These are phyloP conservation scores for Chloropsis hardwickii DNA, from an alignment of 2,113 vertebrate species.

Conservation along the genomic window DNA sequence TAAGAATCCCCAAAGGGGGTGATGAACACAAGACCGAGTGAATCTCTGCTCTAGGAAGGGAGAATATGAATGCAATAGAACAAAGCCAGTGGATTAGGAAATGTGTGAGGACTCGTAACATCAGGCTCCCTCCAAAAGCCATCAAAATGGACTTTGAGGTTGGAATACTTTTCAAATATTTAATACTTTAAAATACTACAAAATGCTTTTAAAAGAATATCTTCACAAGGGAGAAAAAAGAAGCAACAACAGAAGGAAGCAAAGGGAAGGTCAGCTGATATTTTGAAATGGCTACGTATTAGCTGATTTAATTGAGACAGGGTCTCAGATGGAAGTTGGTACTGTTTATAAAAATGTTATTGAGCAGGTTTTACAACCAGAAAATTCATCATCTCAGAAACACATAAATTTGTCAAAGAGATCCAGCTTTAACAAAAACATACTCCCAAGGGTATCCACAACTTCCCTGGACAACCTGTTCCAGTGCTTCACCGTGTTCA, in stretches of 20 bases:
- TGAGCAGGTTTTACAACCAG: background rate
- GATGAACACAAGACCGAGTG: background rate
- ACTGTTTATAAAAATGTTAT: background rate
- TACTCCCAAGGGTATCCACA: background rate
- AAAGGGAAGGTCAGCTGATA: background rate
- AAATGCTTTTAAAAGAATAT: background rate
- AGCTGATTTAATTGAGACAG: background rate
- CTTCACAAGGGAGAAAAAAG: background rate
- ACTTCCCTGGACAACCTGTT: background rate
- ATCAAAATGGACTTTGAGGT: background rate
- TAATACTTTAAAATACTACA: background rate
- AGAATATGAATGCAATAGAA: background rate
- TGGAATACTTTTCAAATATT: background rate
- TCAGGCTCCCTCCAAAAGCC: background rate
- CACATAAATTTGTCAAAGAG: fast-evolving
- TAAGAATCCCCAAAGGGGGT: background rate
- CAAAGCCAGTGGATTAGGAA: background rate
- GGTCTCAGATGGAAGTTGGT: background rate
- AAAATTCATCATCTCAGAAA: background rate
- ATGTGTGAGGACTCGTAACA: background rate
- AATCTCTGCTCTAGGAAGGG: background rate
- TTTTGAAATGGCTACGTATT: fast-evolving
- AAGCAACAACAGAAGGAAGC: background rate
- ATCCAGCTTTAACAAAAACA: background rate
- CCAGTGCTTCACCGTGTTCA: background rate